Conservation (phyloP, 2,797 vertebrate genomes). For the Epinephelus coioides region DNA sequence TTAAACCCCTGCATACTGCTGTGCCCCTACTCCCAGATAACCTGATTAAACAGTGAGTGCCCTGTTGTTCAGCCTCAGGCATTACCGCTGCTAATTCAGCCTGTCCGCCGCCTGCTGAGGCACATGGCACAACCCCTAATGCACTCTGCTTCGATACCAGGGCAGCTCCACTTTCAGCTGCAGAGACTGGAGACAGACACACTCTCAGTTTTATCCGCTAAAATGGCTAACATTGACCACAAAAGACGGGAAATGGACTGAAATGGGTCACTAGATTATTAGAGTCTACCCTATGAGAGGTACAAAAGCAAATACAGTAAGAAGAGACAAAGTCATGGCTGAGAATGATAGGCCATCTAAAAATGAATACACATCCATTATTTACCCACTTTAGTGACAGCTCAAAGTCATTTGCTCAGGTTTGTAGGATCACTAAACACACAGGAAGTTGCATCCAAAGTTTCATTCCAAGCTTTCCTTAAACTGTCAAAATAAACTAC, state of each 20-base stretch:
- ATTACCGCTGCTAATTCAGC: conserved; percentile 72
- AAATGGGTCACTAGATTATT: conserved; percentile 23
- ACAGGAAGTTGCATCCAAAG: neutral
- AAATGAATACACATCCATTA: conserved; percentile 14
- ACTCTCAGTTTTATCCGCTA: neutral
- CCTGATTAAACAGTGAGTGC: conserved; percentile 72
- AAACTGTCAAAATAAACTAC: neutral
- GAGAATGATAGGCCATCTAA: neutral
- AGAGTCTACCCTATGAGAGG: conserved; percentile 11
- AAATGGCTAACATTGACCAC: conserved; percentile 39
- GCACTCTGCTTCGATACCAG: conserved; percentile 54
- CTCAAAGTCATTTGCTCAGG: conserved; percentile 10
- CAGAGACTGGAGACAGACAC: conserved; percentile 25
- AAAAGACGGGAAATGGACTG: conserved; percentile 18
- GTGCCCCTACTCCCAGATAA: conserved; percentile 64
- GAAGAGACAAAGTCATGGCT: conserved; percentile 14
- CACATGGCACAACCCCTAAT: conserved; percentile 63
- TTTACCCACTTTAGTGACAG: conserved; percentile 2
- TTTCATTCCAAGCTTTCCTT: neutral
- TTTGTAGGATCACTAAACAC: neutral
- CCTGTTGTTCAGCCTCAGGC: conserved; percentile 66
- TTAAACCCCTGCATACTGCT: conserved; percentile 46
- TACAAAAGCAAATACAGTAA: conserved; percentile 19
- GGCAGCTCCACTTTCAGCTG: conserved; percentile 58
- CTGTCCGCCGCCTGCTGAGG: conserved; percentile 53